These are phyloP conservation scores for Dolichomitus sp. DNA, from an alignment of 2,888 invertebrate species.

Conservation along the genomic window DNA sequence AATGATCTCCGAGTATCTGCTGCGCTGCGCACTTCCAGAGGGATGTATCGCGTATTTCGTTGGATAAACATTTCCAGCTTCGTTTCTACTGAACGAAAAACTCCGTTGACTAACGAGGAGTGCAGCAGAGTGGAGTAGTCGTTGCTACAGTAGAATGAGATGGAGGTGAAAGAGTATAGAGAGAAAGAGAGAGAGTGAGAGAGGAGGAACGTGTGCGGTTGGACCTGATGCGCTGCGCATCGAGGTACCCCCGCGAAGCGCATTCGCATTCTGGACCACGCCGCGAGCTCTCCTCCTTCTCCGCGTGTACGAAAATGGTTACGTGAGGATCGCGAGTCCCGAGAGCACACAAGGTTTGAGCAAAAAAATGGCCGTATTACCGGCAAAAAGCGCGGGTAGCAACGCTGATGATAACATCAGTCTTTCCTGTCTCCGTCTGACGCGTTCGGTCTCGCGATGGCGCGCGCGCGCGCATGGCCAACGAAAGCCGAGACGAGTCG, in stretches of 20 bases:
- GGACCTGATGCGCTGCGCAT: slow-evolving; percentile 10
- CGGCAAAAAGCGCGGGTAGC: slow-evolving; percentile 72
- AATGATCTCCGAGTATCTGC: slow-evolving; percentile 14
- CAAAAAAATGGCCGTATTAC: slow-evolving; percentile 70
- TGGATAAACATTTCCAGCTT: slow-evolving; percentile 16
- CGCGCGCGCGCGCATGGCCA: slow-evolving; percentile 41
- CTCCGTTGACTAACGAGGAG: slow-evolving; percentile 38
- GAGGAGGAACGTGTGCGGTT: slow-evolving; percentile 30
- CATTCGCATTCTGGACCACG: slow-evolving; percentile 68
- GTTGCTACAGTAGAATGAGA: slow-evolving; percentile 3
- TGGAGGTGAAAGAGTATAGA: not conserved
- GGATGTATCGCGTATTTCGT: slow-evolving; percentile 2
- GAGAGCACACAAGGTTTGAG: slow-evolving; percentile 50
- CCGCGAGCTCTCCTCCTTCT: slow-evolving; percentile 21
- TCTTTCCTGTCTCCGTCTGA: slow-evolving; percentile 73
- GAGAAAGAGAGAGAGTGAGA: not conserved
- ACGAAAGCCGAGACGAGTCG: slow-evolving; percentile 21
- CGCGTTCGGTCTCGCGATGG: slow-evolving; percentile 62
- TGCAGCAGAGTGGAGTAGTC: slow-evolving; percentile 6
- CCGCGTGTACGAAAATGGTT: slow-evolving; percentile 62
- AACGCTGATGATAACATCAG: slow-evolving; percentile 83
- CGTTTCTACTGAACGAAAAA: slow-evolving; percentile 7
- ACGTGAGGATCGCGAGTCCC: slow-evolving; percentile 41
- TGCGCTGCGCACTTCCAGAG: not conserved
- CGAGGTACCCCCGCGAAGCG: slow-evolving; percentile 38